Percentiles rank a stretch among this genome's conserved stretches.
Evolutionary conservation across 2,797 vertebrate genomes (phyloP).

Genomic region (Poeciliopsis presidionis): DNA sequence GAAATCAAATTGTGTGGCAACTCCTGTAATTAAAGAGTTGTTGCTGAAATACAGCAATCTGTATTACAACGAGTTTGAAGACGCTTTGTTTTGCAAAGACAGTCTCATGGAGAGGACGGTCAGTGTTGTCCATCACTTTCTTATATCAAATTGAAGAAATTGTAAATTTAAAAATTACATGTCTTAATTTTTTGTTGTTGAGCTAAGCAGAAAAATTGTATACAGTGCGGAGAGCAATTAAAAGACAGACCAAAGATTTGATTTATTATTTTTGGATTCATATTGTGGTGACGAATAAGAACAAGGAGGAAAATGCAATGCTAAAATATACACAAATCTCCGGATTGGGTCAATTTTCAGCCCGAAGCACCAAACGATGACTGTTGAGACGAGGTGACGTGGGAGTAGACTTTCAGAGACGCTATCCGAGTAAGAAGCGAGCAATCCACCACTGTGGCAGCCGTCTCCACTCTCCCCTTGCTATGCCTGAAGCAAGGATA

Average conservation of each 20-base stretch:
- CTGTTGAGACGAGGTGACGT: not conserved
- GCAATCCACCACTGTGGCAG: not conserved
- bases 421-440: not conserved
- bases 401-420: not conserved
- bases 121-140: not conserved
- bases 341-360: not conserved
- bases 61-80: no score
- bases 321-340: not conserved
- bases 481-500: slow-evolving; percentile 17
- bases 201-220: not conserved
- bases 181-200: not conserved
- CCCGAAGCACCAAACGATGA: not conserved
- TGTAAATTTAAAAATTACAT: not conserved
- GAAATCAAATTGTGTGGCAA: no score
- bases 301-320: not conserved
- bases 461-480: slow-evolving; percentile 10
- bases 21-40: no score
- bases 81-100: no score
- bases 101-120: not conserved
- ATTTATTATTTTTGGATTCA: not conserved
- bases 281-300: not conserved
- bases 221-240: not conserved
- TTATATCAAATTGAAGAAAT: not conserved
- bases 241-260: not conserved
- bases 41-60: no score